Percentiles rank a stretch among this genome's conserved stretches.
Conservation (phyloP, 1,140 invertebrate species). For the Hormaphis cornu region DNA sequence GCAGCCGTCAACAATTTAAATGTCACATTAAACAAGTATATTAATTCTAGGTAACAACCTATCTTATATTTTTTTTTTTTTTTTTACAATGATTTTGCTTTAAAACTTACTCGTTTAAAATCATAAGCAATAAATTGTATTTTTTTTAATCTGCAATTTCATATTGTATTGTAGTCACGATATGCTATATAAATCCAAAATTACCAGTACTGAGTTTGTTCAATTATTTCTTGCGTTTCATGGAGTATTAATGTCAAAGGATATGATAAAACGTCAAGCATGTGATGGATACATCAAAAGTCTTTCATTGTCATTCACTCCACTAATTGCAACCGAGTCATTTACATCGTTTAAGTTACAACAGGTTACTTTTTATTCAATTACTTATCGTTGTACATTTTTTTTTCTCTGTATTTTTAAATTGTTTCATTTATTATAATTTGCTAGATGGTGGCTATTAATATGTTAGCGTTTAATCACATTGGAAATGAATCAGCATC, state of each 20-base stretch:
- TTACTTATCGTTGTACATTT: neutral
- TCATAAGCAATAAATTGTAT: neutral
- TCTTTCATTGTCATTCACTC: constrained; percentile 58
- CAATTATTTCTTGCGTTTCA: constrained; percentile 59
- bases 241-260: constrained; percentile 50
- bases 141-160: neutral
- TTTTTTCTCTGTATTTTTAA: neutral
- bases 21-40: constrained; percentile 46
- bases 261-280: constrained; percentile 44
- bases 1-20: constrained; percentile 69
- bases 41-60: constrained; percentile 5
- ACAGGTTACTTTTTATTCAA: constrained; percentile 42
- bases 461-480: constrained; percentile 62
- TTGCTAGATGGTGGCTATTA: constrained; percentile 62
- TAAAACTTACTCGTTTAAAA: neutral
- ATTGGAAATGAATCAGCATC: constrained; percentile 44
- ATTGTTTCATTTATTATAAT: neutral
- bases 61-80: neutral
- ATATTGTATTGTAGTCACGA: constrained; percentile 31
- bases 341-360: constrained; percentile 63
- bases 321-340: constrained; percentile 65
- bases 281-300: constrained; percentile 51
- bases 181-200: constrained; percentile 43
- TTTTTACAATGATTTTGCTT: neutral
- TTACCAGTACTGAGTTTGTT: constrained; percentile 59